phyloP scores from a whole-genome alignment of 2,113 vertebrate genomes.

The Tachycineta bicolor region DNA sequence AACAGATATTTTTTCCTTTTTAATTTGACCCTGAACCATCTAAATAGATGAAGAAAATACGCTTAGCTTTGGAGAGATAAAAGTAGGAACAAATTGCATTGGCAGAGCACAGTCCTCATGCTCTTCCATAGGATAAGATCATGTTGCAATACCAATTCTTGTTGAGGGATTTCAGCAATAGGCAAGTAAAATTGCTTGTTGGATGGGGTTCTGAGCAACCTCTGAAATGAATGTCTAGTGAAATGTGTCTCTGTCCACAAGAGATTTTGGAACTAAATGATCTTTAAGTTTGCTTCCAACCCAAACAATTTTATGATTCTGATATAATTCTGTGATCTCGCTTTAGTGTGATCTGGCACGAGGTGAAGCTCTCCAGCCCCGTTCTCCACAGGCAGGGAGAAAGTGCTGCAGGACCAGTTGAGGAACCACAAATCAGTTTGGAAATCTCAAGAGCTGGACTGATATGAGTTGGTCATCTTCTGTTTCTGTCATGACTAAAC shows the following conservation, averaged over 20 bases:
- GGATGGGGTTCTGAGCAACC: neutral
- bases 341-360: neutral
- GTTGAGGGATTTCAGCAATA: neutral
- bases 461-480: neutral
- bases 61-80: neutral
- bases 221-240: neutral
- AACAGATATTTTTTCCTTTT: neutral
- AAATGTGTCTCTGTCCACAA: neutral
- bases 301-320: neutral
- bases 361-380: neutral
- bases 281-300: neutral
- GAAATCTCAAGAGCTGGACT: neutral
- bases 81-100: neutral
- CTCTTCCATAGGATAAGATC: neutral
- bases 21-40: neutral
- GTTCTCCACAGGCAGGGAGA: neutral
- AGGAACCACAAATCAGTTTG: neutral
- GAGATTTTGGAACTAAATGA: neutral
- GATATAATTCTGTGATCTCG: neutral
- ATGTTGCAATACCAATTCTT: neutral
- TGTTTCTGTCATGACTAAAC: neutral
- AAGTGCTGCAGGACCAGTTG: neutral
- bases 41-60: neutral
- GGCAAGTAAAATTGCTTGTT: neutral
- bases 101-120: neutral